Conservation (phyloP, 92 coral and sea anemone species). For the Porites evermanni region DNA sequence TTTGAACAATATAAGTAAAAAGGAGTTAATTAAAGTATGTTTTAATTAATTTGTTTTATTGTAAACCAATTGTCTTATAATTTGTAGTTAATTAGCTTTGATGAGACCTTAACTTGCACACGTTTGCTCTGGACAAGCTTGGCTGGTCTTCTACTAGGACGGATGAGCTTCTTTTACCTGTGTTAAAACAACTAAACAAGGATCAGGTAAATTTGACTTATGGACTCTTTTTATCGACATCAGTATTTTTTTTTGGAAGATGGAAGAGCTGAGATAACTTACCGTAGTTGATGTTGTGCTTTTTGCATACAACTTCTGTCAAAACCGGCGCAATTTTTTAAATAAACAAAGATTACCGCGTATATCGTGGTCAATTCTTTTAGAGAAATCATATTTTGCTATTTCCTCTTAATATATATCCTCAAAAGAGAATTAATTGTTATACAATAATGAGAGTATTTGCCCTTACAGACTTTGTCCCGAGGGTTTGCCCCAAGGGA, state of each 20-base stretch:
- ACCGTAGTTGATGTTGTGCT: no score
- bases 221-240: background rate
- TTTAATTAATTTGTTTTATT: background rate
- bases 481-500: no score
- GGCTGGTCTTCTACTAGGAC: conserved; percentile 90
- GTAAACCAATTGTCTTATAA: no score
- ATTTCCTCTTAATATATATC: no score
- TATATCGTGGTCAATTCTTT: no score
- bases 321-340: no score
- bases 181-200: conserved; percentile 87
- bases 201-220: conserved; percentile 59
- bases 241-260: background rate
- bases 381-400: no score
- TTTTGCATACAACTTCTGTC: no score
- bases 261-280: background rate
- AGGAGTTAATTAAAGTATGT: background rate
- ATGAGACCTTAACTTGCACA: conserved; percentile 61
- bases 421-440: no score
- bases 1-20: conserved; percentile 21
- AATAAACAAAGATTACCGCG: no score
- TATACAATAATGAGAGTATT: no score
- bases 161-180: conserved; percentile 91
- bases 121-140: conserved; percentile 89
- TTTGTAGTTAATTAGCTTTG: background rate
- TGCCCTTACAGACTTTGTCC: no score